Evolutionary conservation across 2,797 vertebrate genomes (phyloP), one percentile per base, ranked within the genome.

Genomic region (Chaunax sp.): DNA sequence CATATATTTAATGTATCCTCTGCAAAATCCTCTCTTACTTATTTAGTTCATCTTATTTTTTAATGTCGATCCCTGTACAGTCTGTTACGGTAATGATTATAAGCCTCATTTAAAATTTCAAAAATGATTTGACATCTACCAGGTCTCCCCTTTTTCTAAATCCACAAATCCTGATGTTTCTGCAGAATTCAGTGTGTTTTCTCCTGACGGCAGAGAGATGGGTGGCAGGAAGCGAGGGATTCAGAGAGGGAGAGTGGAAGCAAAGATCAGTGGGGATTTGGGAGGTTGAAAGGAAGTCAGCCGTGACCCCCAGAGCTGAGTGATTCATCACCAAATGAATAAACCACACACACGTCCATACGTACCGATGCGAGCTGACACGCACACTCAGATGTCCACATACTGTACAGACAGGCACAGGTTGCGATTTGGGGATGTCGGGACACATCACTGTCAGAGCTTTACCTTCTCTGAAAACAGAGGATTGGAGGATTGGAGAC

Each of bases 261-360:
- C 55, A 77, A 67, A 83, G 78, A 88, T 84, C 81, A 84, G 80
- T 84, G 60, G 33, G 72, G 81, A 83, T 80, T 82, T 84, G 84
- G 80, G 70, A 78, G 76, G 63, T 67, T 70, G 74, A 83, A 59
- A 71, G 76, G 75, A 86, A 89, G 78, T 87, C 82, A 78, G 62
- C 62, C 33, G 60, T 78, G 80, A 84, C 85, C 84, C 88, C 78
- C 77, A 77, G 84, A 85, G 83, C 79, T 37, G 40, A 55, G 77
- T 90, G 86, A 89, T 85, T 91, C 89, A 90, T 75, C 41, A 66
- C 43, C 71, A 64, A 68, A 88, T 86, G 81, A 87, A 87, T 82
- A 79, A 78, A 81, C 41, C 20, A 30, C 77, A 5, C 14, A 45
- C 45, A 23, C 37, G 18, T 11, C 41, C 54, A 28, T 26, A 46